A percentile compares a stretch with the other conserved stretches of the same genome.
These are phyloP conservation scores for Agrotis ipsilon DNA, from an alignment of 2,888 invertebrate species.

Conservation along the genomic window DNA sequence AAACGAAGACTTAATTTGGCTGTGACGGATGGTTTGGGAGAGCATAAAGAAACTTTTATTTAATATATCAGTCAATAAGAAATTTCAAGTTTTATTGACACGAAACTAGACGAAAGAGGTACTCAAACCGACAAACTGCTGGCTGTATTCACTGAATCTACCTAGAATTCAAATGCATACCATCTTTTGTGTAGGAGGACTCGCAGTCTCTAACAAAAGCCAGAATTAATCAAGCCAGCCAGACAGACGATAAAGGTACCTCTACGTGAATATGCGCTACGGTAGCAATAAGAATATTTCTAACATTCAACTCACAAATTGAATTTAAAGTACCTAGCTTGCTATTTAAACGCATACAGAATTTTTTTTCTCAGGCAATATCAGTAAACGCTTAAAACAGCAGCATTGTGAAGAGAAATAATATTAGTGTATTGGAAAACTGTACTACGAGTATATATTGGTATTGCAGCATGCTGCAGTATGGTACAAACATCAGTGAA, in stretches of 20 bases:
- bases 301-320: not conserved
- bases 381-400: not conserved
- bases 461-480: slow-evolving; percentile 20
- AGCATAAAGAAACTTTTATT: not conserved
- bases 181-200: slow-evolving; percentile 35
- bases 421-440: not conserved
- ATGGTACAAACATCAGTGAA: slow-evolving; percentile 34
- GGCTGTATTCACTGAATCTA: slow-evolving; percentile 12
- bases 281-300: slow-evolving; percentile 4
- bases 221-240: slow-evolving; percentile 47
- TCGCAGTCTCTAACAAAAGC: slow-evolving; percentile 35
- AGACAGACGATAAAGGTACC: slow-evolving; percentile 20
- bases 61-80: not conserved
- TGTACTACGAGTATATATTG: not conserved
- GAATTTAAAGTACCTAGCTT: not conserved
- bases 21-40: not conserved
- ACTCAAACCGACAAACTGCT: slow-evolving; percentile 1
- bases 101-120: not conserved
- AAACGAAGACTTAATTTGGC: slow-evolving; percentile 20
- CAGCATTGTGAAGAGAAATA: slow-evolving; percentile 3
- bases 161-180: slow-evolving; percentile 28
- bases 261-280: not conserved
- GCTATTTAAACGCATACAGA: not conserved
- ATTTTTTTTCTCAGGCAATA: not conserved
- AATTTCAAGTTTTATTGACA: slow-evolving; percentile 15